phyloP scores from a whole-genome alignment of 2,113 vertebrate genomes.

The Sula dactylatra region DNA sequence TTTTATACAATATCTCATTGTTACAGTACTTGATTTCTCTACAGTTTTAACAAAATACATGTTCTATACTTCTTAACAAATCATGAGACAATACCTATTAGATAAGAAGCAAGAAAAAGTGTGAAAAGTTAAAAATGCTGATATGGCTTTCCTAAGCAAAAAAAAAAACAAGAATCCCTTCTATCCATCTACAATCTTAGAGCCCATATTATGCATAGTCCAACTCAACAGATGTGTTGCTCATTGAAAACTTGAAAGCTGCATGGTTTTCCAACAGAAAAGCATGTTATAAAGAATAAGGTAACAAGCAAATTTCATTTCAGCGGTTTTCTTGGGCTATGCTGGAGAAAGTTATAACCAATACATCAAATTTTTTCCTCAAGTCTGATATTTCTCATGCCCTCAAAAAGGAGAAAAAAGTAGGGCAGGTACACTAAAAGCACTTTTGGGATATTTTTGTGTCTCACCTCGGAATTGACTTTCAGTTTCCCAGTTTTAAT shows the following conservation, averaged over 20 bases:
- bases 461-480: not conserved
- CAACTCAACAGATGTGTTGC: not conserved
- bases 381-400: not conserved
- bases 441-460: not conserved
- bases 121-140: not conserved
- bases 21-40: slow-evolving; percentile 18
- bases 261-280: not conserved
- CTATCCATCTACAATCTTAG: not conserved
- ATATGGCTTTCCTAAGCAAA: not conserved
- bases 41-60: slow-evolving; percentile 1
- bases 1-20: slow-evolving; percentile 21
- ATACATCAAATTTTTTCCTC: not conserved
- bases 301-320: not conserved
- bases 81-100: not conserved
- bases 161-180: not conserved
- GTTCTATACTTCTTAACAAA: slow-evolving; percentile 17
- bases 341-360: not conserved
- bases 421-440: not conserved
- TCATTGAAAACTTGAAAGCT: not conserved
- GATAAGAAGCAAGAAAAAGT: not conserved
- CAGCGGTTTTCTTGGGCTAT: not conserved
- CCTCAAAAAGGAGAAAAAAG: not conserved
- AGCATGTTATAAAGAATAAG: not conserved
- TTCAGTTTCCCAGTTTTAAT: not conserved
- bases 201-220: not conserved